phyloP scores from a whole-genome alignment of 2,797 vertebrate genomes.

The Hephaestus fuliginosus region DNA sequence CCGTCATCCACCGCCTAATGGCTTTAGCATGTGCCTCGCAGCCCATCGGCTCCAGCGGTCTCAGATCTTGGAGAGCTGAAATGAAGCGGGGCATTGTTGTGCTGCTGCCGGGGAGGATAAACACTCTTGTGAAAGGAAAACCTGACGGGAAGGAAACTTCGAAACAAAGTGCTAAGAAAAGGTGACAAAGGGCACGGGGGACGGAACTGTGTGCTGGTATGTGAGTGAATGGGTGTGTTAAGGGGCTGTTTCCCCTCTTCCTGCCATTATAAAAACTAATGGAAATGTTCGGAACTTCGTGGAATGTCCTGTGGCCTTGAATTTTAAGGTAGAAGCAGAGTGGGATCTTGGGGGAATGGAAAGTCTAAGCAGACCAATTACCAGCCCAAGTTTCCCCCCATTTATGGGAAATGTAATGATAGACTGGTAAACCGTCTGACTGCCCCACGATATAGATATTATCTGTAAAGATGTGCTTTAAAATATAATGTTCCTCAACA shows the following conservation, averaged over 20 bases:
- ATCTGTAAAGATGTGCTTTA: slow-evolving; percentile 58
- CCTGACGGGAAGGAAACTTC: slow-evolving; percentile 76
- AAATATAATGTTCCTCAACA: slow-evolving; percentile 39
- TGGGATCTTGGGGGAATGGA: slow-evolving; percentile 58
- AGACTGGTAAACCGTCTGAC: slow-evolving; percentile 61
- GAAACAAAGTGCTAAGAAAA: slow-evolving; percentile 79
- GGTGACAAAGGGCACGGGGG: slow-evolving; percentile 58
- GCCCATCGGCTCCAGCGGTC: slow-evolving; percentile 72
- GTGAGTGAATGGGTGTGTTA: slow-evolving; percentile 28
- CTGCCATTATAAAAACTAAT: slow-evolving; percentile 61
- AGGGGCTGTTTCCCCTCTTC: slow-evolving; percentile 60
- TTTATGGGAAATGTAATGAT: slow-evolving; percentile 69
- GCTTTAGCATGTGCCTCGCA: slow-evolving; percentile 75
- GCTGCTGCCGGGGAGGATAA: slow-evolving; percentile 66
- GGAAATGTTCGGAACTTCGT: slow-evolving; percentile 63
- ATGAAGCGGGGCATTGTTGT: slow-evolving; percentile 77
- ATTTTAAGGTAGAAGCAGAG: slow-evolving; percentile 55
- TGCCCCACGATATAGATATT: slow-evolving; percentile 47
- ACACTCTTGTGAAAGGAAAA: slow-evolving; percentile 67
- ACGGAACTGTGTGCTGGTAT: slow-evolving; percentile 44
- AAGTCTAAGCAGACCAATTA: slow-evolving; percentile 60
- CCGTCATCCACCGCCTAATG: slow-evolving; percentile 74
- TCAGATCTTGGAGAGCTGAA: slow-evolving; percentile 68
- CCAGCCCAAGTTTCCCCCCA: slow-evolving; percentile 44
- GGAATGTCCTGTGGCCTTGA: slow-evolving; percentile 69